phyloP scores from a whole-genome alignment of 2,113 vertebrate species.

The Bettongia penicillata region DNA sequence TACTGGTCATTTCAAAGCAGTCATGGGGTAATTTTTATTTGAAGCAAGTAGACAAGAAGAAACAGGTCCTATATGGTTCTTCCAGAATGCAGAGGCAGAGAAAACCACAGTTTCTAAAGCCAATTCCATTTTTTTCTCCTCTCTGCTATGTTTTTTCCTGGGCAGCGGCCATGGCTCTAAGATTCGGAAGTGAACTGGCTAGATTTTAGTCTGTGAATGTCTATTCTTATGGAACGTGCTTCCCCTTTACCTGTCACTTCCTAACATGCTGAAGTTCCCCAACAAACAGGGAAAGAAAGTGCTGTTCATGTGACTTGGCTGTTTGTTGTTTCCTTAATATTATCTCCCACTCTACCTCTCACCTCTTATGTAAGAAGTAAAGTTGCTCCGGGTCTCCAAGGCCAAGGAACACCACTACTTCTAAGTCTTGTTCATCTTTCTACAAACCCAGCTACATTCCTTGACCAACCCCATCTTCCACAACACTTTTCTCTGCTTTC shows the following conservation, averaged over 20 bases:
- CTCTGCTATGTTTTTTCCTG: background rate
- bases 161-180: background rate
- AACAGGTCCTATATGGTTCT: background rate
- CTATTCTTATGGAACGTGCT: constrained; percentile 38
- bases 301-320: constrained; percentile 69
- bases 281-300: constrained; percentile 63
- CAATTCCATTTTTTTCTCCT: background rate
- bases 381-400: constrained; percentile 66
- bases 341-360: background rate
- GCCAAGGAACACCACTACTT: constrained; percentile 29
- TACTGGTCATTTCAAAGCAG: background rate
- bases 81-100: background rate
- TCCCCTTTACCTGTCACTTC: constrained; percentile 38
- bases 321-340: constrained; percentile 58
- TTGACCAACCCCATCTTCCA: background rate
- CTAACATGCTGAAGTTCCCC: constrained; percentile 71
- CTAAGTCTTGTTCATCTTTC: background rate
- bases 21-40: background rate
- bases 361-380: constrained; percentile 41
- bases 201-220: constrained; percentile 6
- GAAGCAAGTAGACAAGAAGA: background rate
- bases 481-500: background rate
- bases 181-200: background rate
- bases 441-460: background rate
- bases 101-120: background rate